Conservation (phyloP, 2,888 invertebrate species). For the Athripsodes cinereus region DNA sequence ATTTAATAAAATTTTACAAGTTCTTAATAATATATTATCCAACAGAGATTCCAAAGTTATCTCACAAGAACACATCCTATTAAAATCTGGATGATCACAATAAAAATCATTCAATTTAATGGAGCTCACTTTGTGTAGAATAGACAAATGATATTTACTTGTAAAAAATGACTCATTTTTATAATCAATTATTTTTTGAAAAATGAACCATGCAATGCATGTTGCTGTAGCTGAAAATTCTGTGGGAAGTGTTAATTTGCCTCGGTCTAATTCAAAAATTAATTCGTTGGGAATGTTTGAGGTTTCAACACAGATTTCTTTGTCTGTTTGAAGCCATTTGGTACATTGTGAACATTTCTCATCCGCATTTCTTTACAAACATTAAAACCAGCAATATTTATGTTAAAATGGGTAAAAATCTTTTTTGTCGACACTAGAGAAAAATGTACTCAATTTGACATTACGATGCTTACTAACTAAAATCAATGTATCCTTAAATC, state of each 20-base stretch:
- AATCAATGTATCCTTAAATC: not conserved
- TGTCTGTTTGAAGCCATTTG: too few species aligned
- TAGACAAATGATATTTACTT: not conserved
- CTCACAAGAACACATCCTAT: not conserved
- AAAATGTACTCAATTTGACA: not conserved
- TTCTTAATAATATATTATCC: not conserved
- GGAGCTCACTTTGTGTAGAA: not conserved
- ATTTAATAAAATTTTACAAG: not conserved
- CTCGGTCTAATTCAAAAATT: too few species aligned
- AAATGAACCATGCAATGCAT: not conserved
- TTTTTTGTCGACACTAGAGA: not conserved
- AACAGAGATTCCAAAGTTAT: not conserved
- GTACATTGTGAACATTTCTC: not conserved
- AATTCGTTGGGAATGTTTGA: too few species aligned
- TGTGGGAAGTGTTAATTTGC: too few species aligned
- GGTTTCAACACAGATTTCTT: too few species aligned
- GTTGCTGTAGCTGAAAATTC: not conserved
- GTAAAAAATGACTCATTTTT: not conserved
- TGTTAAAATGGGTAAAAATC: not conserved
- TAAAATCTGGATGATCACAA: not conserved
- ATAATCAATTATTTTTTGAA: not conserved
- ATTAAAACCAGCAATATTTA: conserved; percentile 2
- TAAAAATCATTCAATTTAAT: not conserved
- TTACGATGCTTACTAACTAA: not conserved
- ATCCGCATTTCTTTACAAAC: not conserved